A percentile compares a stretch with the other conserved stretches of the same genome.
Evolutionary conservation across 2,113 vertebrate species (phyloP).

Genomic region (Atractosteus spatula): DNA sequence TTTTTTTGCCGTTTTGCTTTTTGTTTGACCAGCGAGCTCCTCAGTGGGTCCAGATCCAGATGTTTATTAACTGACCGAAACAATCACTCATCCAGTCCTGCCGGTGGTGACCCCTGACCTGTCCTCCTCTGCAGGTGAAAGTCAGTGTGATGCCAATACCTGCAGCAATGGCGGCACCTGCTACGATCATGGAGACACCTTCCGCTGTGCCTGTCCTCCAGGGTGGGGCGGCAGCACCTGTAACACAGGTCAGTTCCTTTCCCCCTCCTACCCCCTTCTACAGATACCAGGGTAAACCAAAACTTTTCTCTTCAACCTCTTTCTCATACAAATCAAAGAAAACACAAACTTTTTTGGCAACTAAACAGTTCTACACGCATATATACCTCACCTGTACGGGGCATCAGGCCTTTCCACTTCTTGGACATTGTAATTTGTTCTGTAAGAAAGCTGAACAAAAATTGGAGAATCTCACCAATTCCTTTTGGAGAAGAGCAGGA

Average conservation of each 20-base stretch:
- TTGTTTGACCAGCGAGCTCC: slow-evolving; percentile 26
- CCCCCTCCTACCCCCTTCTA: neutral
- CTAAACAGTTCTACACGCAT: too few species aligned
- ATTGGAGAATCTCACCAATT: too few species aligned
- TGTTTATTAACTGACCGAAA: too few species aligned
- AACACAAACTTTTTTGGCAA: too few species aligned
- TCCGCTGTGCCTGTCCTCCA: slow-evolving; percentile 79
- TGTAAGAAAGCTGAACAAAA: too few species aligned
- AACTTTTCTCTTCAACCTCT: too few species aligned
- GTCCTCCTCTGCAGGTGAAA: slow-evolving; percentile 70
- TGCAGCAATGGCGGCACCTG: slow-evolving; percentile 92
- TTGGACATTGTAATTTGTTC: too few species aligned
- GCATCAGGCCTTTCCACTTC: too few species aligned
- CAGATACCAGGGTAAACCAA: too few species aligned
- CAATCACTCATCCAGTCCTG: neutral
- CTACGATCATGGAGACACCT: slow-evolving; percentile 83
- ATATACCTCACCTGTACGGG: too few species aligned
- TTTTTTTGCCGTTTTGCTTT: neutral
- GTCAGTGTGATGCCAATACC: slow-evolving; percentile 85
- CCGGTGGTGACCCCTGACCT: slow-evolving; percentile 25
- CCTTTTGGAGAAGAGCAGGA: too few species aligned
- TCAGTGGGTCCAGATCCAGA: slow-evolving; percentile 7
- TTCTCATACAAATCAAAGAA: too few species aligned
- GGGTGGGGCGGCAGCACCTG: slow-evolving; percentile 90
- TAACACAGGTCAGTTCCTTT: slow-evolving; percentile 70